Evolutionary conservation across 2,888 invertebrate genomes (phyloP), one percentile per base, ranked within the genome.

Genomic region (Bugula neritina): DNA sequence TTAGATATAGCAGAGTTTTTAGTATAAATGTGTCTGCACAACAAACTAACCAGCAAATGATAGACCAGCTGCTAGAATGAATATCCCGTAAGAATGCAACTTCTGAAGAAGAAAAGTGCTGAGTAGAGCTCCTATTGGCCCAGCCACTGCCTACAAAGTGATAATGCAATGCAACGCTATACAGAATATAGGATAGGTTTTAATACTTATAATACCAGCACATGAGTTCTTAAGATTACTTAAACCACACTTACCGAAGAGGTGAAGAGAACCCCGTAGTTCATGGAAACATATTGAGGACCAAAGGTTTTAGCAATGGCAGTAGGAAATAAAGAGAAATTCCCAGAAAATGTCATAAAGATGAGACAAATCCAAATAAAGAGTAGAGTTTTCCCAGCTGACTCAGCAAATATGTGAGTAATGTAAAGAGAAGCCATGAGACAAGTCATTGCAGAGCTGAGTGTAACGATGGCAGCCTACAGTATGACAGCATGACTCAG

Each of bases 311-410:
- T 75, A 25, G 78, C 78, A 10, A 75, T 74, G 5, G 77, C 80
- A 21, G 80, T 78, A 17, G 82, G 79, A 73, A 82, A 74, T 2
- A 81, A 73, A n/a, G 77, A 77, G 73, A 81, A 82, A 35, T 75
- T 77, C 35, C 78, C 80, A 54, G 79, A 78, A 73, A 81, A 78
- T 13, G 55, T 5, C 25, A 55, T 55, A 76, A 80, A 83, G 5
- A 85, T 78, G 3, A 78, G 75, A 75, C 81, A 81, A 1, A 83
- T 76, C 80, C 81, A 84, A 31, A 80, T 69, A 35, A 80, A 75
- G 74, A 78, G 84, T 73, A 81, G 73, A 55, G 73, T 71, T 72
- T 78, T 76, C 21, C 81, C 82, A 17, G 73, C 77, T 23, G 75
- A 13, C 3, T 69, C 35, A 10, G 13, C 29, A 21, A 69, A 31